Evolutionary conservation across 2,797 vertebrate species (phyloP).

Genomic region (Bradypodion ventrale): DNA sequence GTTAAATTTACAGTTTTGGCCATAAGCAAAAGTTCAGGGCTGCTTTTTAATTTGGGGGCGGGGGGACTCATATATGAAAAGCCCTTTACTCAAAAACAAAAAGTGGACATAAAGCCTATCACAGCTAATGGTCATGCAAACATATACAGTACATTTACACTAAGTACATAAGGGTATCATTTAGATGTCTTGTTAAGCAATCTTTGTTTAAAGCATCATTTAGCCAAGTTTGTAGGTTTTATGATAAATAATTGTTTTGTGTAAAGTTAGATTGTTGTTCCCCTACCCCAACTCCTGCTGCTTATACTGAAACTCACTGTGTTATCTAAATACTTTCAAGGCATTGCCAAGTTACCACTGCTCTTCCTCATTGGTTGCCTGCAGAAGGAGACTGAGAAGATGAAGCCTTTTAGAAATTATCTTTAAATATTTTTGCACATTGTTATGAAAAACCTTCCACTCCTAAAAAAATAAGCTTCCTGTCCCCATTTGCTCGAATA

Average conservation of each 20-base stretch:
- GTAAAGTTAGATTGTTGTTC: not conserved
- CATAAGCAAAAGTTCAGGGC: fast-evolving
- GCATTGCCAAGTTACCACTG: not conserved
- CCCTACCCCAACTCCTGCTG: not conserved
- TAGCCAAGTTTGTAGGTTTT: not conserved
- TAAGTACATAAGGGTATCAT: not conserved
- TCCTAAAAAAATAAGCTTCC: not conserved
- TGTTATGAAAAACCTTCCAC: too few species aligned
- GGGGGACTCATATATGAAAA: too few species aligned
- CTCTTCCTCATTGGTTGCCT: not conserved
- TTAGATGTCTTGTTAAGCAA: not conserved
- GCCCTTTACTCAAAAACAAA: not conserved
- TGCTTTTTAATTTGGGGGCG: not conserved
- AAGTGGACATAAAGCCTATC: not conserved
- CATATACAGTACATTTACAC: not conserved
- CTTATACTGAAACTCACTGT: not conserved
- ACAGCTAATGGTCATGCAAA: not conserved
- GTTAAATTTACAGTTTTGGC: not conserved
- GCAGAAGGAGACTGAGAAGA: not conserved
- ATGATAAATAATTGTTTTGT: not conserved
- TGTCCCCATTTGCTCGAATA: not conserved
- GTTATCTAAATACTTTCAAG: not conserved
- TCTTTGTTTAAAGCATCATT: not conserved
- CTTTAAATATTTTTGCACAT: too few species aligned
- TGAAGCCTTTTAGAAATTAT: not conserved